phyloP scores from a whole-genome alignment of 2,888 invertebrate genomes.

The Drosophila eohydei region DNA sequence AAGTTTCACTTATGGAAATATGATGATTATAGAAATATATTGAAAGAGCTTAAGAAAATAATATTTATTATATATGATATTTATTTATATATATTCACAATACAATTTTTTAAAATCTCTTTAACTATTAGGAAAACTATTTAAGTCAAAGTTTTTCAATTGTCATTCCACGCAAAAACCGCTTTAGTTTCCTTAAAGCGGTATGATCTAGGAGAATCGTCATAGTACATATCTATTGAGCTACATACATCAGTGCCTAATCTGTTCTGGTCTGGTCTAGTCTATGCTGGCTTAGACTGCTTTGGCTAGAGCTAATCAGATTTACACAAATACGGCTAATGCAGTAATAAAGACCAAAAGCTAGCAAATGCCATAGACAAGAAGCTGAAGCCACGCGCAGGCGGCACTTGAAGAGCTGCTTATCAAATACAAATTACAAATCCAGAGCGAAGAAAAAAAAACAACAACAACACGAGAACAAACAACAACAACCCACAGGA shows the following conservation, averaged over 20 bases:
- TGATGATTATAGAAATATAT: too few species aligned
- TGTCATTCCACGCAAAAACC: background rate
- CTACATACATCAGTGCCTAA: conserved; percentile 19
- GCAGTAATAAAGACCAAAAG: conserved; percentile 63
- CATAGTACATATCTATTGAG: background rate
- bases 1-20: too few species aligned
- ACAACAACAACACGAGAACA: background rate
- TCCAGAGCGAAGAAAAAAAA: conserved; percentile 44
- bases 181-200: background rate
- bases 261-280: conserved; percentile 10
- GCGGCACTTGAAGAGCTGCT: conserved; percentile 55
- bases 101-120: too few species aligned
- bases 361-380: conserved; percentile 17
- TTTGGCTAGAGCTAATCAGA: conserved; percentile 58
- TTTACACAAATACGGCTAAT: conserved; percentile 60
- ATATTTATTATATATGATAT: too few species aligned
- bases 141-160: background rate
- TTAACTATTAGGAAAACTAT: background rate
- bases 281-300: conserved; percentile 7
- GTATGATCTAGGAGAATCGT: background rate
- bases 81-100: too few species aligned
- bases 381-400: conserved; percentile 27
- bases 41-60: too few species aligned
- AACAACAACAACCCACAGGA: conserved; percentile 11
- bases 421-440: conserved; percentile 80